Conservation (phyloP, 1,140 invertebrate genomes). For the Calephelis nemesis region DNA sequence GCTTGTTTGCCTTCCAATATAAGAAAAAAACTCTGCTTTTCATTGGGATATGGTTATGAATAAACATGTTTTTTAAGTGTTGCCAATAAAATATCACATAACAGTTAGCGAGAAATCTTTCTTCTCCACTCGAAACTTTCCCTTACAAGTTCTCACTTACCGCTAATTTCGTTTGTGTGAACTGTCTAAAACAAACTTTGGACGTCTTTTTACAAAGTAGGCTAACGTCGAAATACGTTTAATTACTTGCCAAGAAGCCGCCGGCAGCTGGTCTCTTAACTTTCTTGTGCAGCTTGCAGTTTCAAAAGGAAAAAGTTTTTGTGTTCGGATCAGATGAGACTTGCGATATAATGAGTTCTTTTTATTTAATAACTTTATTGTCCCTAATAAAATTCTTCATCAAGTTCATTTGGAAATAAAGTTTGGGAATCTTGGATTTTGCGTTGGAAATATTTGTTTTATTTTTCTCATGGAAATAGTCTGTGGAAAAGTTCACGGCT, state of each 20-base stretch:
- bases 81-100: constrained; percentile 7
- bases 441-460: too few relatives aligned
- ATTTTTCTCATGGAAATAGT: too few relatives aligned
- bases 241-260: constrained; percentile 59
- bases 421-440: neutral
- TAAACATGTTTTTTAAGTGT: neutral
- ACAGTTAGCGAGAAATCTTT: constrained; percentile 21
- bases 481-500: too few relatives aligned
- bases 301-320: constrained; percentile 48
- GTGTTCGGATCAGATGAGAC: constrained; percentile 40
- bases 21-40: too few relatives aligned
- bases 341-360: constrained; percentile 29
- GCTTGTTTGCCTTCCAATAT: too few relatives aligned
- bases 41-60: neutral
- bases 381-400: constrained; percentile 3
- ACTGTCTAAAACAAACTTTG: constrained; percentile 36
- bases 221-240: constrained; percentile 53
- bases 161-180: constrained; percentile 37
- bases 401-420: neutral
- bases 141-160: constrained; percentile 29
- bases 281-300: constrained; percentile 48
- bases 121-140: constrained; percentile 18
- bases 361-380: constrained; percentile 20
- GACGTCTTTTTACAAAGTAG: constrained; percentile 41
- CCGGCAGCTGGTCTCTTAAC: constrained; percentile 51